These are phyloP conservation scores for Nycticryphes semicollaris DNA, from an alignment of 2,113 vertebrate species.

Conservation along the genomic window DNA sequence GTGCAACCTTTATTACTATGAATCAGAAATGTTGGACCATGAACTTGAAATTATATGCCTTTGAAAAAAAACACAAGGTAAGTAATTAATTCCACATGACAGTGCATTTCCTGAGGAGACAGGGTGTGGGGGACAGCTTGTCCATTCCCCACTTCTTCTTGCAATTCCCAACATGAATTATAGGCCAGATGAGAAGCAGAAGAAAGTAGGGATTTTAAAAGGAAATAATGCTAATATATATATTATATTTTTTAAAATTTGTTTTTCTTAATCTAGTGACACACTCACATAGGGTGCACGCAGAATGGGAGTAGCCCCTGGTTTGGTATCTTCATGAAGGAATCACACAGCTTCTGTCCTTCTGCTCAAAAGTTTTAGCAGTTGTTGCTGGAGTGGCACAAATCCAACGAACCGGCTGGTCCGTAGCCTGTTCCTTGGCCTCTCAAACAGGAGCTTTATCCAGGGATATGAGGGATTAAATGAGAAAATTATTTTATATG, in stretches of 20 bases:
- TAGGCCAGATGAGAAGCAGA: not conserved
- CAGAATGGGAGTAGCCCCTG: not conserved
- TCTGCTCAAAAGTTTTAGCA: not conserved
- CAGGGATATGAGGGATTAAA: not conserved
- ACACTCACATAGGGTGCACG: not conserved
- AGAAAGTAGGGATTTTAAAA: not conserved
- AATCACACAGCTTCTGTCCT: not conserved
- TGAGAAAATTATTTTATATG: not conserved
- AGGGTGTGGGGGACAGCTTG: not conserved
- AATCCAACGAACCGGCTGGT: not conserved
- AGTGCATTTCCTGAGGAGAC: slow-evolving; percentile 12
- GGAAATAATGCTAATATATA: not conserved
- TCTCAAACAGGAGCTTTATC: not conserved
- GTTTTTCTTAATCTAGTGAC: not conserved
- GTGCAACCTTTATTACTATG: not conserved
- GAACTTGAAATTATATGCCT: not conserved
- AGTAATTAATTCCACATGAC: slow-evolving; percentile 13
- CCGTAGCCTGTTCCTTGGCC: not conserved
- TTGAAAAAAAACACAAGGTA: not conserved
- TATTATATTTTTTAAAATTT: not conserved
- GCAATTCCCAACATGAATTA: not conserved
- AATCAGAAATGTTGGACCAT: slow-evolving; percentile 30
- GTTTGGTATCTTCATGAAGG: not conserved
- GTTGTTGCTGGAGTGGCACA: not conserved
- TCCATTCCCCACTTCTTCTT: not conserved